Percentiles rank a stretch among this genome's conserved stretches.
Evolutionary conservation across 2,797 vertebrate species (phyloP).

Genomic region (Sebastiscus tertius): DNA sequence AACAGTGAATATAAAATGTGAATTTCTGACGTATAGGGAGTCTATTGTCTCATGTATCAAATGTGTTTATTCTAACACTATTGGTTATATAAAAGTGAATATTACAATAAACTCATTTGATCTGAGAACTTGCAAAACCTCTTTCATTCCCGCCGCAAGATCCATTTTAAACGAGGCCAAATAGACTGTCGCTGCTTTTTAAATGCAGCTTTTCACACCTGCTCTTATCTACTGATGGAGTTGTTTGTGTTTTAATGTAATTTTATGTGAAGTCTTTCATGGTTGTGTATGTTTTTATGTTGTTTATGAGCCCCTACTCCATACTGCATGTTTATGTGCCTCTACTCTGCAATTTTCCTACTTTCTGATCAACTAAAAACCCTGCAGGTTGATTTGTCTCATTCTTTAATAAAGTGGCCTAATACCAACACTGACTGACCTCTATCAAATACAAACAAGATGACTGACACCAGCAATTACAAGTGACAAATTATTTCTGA

Average conservation of each 20-base stretch:
- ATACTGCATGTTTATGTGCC: no score
- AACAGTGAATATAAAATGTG: not conserved
- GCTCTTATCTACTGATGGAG: not conserved
- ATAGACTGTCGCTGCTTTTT: not conserved
- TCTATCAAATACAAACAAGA: not conserved
- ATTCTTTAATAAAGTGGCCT: not conserved
- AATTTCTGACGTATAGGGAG: not conserved
- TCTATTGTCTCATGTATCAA: not conserved
- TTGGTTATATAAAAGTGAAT: not conserved
- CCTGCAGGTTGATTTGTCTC: not conserved
- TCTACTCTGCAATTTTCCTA: not conserved
- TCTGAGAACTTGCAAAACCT: no score
- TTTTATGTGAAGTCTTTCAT: not conserved
- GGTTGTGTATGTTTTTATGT: not conserved
- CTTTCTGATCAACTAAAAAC: not conserved
- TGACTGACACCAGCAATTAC: slow-evolving; percentile 26
- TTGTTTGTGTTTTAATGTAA: no score
- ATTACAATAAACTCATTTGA: not conserved
- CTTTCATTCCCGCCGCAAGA: not conserved
- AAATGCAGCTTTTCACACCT: not conserved
- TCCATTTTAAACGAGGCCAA: not conserved
- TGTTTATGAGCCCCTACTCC: not conserved
- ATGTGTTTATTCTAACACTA: no score
- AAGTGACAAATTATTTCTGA: slow-evolving; percentile 56
- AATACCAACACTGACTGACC: slow-evolving; percentile 9